A percentile compares a stretch with the other conserved stretches of the same genome.
Conservation (phyloP, 2,797 vertebrate species). For the Okamejei kenojei region DNA sequence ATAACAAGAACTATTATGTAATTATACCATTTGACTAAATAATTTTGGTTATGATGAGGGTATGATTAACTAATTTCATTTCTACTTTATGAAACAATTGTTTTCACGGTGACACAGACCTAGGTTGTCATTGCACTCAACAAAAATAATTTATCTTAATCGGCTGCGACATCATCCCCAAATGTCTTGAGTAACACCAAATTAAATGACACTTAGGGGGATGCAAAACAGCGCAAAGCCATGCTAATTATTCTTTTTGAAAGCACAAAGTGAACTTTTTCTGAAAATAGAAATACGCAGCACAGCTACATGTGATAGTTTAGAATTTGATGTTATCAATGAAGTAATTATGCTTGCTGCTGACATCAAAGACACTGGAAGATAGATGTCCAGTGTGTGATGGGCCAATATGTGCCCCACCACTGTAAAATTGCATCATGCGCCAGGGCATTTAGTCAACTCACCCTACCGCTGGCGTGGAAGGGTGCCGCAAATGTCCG, state of each 20-base stretch:
- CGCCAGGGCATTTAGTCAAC: too few relatives aligned
- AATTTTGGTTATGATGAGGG: not conserved
- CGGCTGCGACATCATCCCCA: not conserved
- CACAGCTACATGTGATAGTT: too few relatives aligned
- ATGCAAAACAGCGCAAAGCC: not conserved
- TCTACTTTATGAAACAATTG: not conserved
- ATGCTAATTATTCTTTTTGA: not conserved
- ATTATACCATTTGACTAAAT: not conserved
- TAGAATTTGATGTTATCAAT: too few relatives aligned
- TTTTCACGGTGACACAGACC: not conserved
- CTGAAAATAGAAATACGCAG: not conserved
- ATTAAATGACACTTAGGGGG: not conserved
- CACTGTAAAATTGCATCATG: too few relatives aligned
- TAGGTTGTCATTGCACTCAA: not conserved
- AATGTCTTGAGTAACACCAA: not conserved
- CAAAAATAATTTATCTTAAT: not conserved
- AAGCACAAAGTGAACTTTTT: not conserved
- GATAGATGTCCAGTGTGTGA: too few relatives aligned
- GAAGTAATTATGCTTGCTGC: too few relatives aligned
- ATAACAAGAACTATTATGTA: not conserved
- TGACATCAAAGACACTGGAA: too few relatives aligned
- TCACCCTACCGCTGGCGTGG: too few relatives aligned
- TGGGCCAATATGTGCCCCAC: too few relatives aligned
- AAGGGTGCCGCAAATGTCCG: too few relatives aligned
- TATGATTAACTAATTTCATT: not conserved